Evolutionary conservation across 2,113 vertebrate genomes (phyloP), one percentile per base, ranked within the genome.

Genomic region (Dasypus novemcinctus): DNA sequence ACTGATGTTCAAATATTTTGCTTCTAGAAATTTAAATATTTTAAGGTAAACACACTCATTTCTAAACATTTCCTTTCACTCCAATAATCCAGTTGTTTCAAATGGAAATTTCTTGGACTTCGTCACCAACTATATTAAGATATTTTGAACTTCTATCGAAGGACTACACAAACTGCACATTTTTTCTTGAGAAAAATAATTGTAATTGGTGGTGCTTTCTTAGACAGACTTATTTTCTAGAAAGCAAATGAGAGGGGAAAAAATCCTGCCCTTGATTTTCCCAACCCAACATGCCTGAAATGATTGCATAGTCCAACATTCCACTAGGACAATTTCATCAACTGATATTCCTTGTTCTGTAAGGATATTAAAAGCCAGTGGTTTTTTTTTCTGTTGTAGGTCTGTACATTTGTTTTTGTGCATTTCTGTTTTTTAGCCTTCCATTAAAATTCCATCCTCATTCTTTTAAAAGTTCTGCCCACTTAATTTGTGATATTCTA

Each of bases 171-270:
- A 82, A 72, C 80, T 87, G 31, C 63, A 92, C 11, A 64, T 14
- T 5, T 72, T 72, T 38, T 10, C 52, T 89, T 91, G 41, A 82
- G 92, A 89, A 90, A 96, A 93, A 91, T 95, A 91, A 92, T 36
- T 95, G 78, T 43, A 94, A 21, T 66, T 64, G 31, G 36, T 90
- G 63, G 75, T 68, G 79, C 25, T 92, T 95, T 90, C 46, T 52
- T 46, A 91, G n/a, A 23, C 68, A 63, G 57, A 4, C 43, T 95
- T 11, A 52, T 89, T 93, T 93, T 75, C 82, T 76, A 93, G 49
- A 41, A 92, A 91, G 81, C 36, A 91, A 94, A 86, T 88, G 72
- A 68, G 21, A 82, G 46, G n/a, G 91, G 96, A 59, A 71, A 1
- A 82, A 76, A 46, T 80, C 86, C 59, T 95, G 83, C 52, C 38